These are phyloP conservation scores for Lepilemur ruficaudatus DNA, from an alignment of 2,797 vertebrate genomes.

Conservation along the genomic window DNA sequence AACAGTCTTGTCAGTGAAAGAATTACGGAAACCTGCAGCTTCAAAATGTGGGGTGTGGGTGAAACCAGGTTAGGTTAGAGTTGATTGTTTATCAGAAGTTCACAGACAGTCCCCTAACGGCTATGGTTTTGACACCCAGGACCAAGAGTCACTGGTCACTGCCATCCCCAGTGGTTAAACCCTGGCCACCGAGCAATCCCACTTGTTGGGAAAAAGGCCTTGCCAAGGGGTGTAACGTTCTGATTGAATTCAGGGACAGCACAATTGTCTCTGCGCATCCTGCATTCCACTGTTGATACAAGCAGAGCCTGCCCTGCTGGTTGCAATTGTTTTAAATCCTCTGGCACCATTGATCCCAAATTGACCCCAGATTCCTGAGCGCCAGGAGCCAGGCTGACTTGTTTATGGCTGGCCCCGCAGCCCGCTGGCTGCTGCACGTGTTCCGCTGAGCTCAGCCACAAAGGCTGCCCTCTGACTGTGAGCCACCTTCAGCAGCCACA, in stretches of 20 bases:
- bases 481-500: not conserved
- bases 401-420: not conserved
- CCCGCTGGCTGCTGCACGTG: not conserved
- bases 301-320: not conserved
- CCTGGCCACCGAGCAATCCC: not conserved
- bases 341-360: not conserved
- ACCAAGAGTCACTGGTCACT: not conserved
- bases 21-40: not conserved
- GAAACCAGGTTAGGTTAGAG: not conserved
- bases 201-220: not conserved
- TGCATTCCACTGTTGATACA: not conserved
- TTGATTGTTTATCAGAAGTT: not conserved
- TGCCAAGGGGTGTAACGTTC: not conserved
- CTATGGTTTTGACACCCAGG: fast-evolving
- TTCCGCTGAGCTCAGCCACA: not conserved
- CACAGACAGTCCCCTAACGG: not conserved
- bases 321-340: constrained; percentile 29
- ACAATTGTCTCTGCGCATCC: not conserved
- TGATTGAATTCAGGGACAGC: not conserved
- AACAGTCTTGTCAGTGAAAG: not conserved
- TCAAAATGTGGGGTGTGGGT: not conserved
- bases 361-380: constrained; percentile 38
- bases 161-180: not conserved
- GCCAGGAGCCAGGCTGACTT: not conserved
- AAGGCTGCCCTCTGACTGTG: not conserved